phyloP scores from a whole-genome alignment of 2,888 invertebrate species.

The Dusona sp. region DNA sequence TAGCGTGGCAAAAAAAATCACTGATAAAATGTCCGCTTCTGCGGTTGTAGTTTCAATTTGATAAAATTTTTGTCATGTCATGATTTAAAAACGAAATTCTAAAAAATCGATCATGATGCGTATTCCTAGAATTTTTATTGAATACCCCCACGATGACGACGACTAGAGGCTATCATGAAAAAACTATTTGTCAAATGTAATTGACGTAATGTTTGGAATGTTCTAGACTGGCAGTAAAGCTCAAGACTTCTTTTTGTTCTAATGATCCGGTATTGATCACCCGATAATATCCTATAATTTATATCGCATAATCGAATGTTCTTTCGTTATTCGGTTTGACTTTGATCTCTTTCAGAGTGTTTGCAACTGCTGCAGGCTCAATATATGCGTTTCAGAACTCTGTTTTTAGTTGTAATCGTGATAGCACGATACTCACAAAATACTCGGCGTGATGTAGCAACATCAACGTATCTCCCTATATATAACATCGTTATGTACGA shows the following conservation, averaged over 20 bases:
- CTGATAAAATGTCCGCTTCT: neutral
- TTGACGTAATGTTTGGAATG: neutral
- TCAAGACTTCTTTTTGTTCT: neutral
- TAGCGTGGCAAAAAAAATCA: neutral
- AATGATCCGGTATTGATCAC: neutral
- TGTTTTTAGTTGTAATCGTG: constrained; percentile 24
- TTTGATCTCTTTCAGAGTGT: neutral
- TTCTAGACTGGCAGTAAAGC: neutral
- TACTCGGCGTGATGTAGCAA: neutral
- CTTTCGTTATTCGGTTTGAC: neutral
- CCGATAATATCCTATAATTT: neutral
- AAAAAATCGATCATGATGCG: neutral
- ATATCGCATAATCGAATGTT: neutral
- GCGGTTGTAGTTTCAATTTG: neutral
- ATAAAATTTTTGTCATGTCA: too few species aligned
- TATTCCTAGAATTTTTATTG: neutral
- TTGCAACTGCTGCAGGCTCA: neutral
- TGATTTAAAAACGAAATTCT: too few species aligned
- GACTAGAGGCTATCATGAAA: too few species aligned
- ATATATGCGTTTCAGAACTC: constrained; percentile 19
- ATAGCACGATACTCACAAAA: constrained; percentile 19
- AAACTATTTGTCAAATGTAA: neutral
- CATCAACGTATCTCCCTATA: neutral
- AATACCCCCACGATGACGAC: too few species aligned
- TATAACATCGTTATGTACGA: constrained; percentile 9